Evolutionary conservation across 1,140 invertebrate species (phyloP), one percentile per base, ranked within the genome.

Genomic region (Sitobion miscanthi): DNA sequence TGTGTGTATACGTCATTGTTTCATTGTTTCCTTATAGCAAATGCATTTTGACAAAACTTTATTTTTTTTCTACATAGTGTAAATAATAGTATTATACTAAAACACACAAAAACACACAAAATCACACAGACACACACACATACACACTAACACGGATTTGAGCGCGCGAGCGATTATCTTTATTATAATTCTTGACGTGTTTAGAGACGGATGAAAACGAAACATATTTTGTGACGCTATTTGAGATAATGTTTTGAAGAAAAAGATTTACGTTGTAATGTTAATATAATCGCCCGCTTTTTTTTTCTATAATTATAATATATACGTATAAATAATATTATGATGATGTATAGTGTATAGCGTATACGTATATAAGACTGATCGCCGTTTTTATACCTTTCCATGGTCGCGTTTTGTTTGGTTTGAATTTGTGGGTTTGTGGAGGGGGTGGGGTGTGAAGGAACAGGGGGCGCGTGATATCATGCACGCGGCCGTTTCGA

Each of bases 1-100:
- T 85, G 9, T 85, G 85, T 87, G 45, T 45, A 87, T 47, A 87
- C 85, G 11, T 30, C 45, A 45, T 45, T 87, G 45, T 87, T 45
- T 87, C 86, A 6, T 89, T 89, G 49, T 89, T 89, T 54, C 52
- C 49, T 54, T 89, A 89, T 89, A 89, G 87, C 87, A 54, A 89
- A 89, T 89, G 47, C 87, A 54, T 89, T 89, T 38, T 89, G 87
- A 77, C 62, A 77, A 89, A 89, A 54, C 49, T 54, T 89, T 88
- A 20, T 89, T 77, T 77, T 54, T 89, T 89, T 89, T 57, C 11
- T n/a, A 49, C n/a, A 77, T 57, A 89, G 88, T 54, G 88, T 89
- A 57, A 57, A 89, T 89, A 89, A 89, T 89, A 89, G 30, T 23
- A 35, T 77, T 47, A 85, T 85, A 85, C 21, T 87, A n/a, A 87